Evolutionary conservation across 2,797 vertebrate species (phyloP), one percentile per base, ranked within the genome.

Genomic region (Otolemur crassicaudatus): DNA sequence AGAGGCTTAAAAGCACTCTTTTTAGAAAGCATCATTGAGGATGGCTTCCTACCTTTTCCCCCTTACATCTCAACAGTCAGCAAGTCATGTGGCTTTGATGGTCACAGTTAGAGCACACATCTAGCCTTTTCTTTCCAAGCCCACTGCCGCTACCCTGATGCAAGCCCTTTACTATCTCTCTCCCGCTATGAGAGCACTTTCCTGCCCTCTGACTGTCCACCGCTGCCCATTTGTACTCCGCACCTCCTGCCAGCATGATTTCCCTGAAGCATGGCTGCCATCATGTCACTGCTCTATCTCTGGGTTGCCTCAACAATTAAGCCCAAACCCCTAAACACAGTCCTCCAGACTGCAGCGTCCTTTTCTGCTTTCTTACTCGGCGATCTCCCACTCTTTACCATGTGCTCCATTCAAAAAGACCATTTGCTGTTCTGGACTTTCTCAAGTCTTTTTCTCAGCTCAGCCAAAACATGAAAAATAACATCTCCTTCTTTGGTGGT

Each of bases 1-100:
- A 53, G 89, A 95, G 90, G 73, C 77, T 96, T 96, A 87, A 96
- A 96, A 97, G 69, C 91, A 85, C 43, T 46, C 49, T 76, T 94
- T 94, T 93, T 65, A 34, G 67, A 94, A 87, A 95, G 63, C n/a
- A 75, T 86, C 63, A 79, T 67, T 46, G 81, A 73, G 11, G n/a
- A 86, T 58, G 60, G 56, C 34, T 53, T 43, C 56, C 16, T 84
- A 85, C 40, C 61, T 84, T 40, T 80, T 84, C 29, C 46, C 91
- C 49, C 89, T 43, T 70, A 8, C 43, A 31, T 67, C 27, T 87
- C 95, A 92, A 87, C 76, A 90, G 56, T 61, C 37, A 58, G 69
- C 31, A 87, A 95, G 80, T 82, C 40, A 11, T 40, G 65, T 27
- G 25, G 77, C 72, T 81, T 90, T 90, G 82, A 86, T 2, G n/a